Base-by-base conservation (phyloP, 2,113 vertebrate species). In the Cebidichthys violaceus region DNA sequence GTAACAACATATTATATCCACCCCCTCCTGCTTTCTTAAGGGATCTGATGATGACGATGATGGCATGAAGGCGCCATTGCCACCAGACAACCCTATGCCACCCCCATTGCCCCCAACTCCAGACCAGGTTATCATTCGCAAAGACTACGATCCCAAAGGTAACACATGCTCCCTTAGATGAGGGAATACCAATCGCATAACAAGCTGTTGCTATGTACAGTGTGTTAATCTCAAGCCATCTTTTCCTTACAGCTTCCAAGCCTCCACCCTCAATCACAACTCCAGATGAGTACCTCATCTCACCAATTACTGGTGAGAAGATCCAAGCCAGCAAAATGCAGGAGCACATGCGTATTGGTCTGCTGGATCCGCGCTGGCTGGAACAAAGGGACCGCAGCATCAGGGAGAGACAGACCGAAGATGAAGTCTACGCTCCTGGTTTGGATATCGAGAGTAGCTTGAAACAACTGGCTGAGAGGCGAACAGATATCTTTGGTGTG, bases 241-340 rank as follows among this genome's bases (percentile, higher is more conserved):
- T 77, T 76, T 59, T 90, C 78, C 68, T 57, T 62, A n/a, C 75
- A 99, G 98, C 98, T 60, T 97, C 97, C 64, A 99, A 97, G 85
- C 95, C 96, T 0, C 94, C 95, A 71, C 94, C 96, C 0, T 93
- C 96, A 0, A 83, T 96, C 4, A 86, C 94, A 0, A 88, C 95
- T 77, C 93, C 96, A 0, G 98, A 99, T 31, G 98, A 99, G 54
- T 99, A 98, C 87, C 97, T 99, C 0, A 98, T 99, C 81, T 99
- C 98, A 15, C 98, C 98, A 77, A 99, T 99, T 87, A 99, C 98
- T 13, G 98, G 98, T 17, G 98, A 99, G 93, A 99, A 97, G 89
- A 99, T 99, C 76, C 98, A 95, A 1, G 98, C 98, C 90, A 99
- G 98, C 88, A 99, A 99, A 92, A 99, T 99, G 97, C 98, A 99